Conservation (phyloP, 2,888 invertebrate genomes). For the Hylaea fasciaria region DNA sequence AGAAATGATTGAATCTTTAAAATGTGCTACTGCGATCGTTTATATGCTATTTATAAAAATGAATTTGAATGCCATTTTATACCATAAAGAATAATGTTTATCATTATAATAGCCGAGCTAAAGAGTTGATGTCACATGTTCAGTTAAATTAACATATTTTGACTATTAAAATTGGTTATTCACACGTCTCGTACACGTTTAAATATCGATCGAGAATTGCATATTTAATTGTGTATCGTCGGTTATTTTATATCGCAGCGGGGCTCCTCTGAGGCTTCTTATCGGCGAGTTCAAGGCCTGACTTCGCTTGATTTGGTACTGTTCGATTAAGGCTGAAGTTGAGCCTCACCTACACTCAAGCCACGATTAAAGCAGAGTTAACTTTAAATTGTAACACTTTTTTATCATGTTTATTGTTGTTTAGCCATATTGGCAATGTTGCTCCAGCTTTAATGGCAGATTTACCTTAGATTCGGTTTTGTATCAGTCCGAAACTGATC, state of each 20-base stretch:
- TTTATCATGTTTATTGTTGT: no score
- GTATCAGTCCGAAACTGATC: no score
- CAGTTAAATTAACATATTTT: conserved; percentile 24
- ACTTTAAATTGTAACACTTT: no score
- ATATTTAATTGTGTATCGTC: conserved; percentile 64
- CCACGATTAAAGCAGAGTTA: no score
- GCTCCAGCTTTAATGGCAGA: no score
- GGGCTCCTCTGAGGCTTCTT: conserved; percentile 61
- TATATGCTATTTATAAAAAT: conserved; percentile 28
- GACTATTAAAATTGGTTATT: conserved; percentile 40
- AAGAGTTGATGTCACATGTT: conserved; percentile 20
- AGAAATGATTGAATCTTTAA: conserved; percentile 37
- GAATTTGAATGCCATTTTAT: conserved; percentile 21
- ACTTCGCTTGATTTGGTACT: conserved; percentile 39
- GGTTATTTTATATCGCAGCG: conserved; percentile 62
- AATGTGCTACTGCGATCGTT: conserved; percentile 36
- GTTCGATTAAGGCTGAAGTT: background rate
- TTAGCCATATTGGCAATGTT: no score
- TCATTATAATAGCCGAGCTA: conserved; percentile 11
- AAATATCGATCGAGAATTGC: conserved; percentile 54
- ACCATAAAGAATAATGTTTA: conserved; percentile 20
- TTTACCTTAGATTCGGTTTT: no score
- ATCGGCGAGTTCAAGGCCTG: conserved; percentile 46
- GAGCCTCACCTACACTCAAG: no score
- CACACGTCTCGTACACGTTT: conserved; percentile 41